phyloP scores from a whole-genome alignment of 2,113 vertebrate genomes.

The Cyanocitta stelleri region DNA sequence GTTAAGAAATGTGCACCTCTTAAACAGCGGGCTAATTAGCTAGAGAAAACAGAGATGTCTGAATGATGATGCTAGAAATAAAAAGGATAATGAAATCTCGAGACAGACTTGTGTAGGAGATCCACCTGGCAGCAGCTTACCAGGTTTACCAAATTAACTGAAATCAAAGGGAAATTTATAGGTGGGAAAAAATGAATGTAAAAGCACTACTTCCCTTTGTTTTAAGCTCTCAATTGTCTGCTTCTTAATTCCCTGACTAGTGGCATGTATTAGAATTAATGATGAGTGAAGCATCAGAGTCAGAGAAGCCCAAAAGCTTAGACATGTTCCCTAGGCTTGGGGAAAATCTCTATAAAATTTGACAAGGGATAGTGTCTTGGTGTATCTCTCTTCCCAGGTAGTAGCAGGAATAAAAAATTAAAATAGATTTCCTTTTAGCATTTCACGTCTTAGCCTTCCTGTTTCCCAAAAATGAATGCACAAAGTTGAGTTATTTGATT shows the following conservation, averaged over 20 bases:
- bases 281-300: not conserved
- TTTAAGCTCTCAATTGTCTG: not conserved
- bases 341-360: not conserved
- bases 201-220: not conserved
- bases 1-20: conserved; percentile 21
- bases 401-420: not conserved
- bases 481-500: not conserved
- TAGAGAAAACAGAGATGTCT: conserved; percentile 47
- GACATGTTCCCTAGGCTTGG: not conserved
- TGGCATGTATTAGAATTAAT: not conserved
- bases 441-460: not conserved
- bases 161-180: conserved; percentile 44
- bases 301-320: not conserved
- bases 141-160: conserved; percentile 54
- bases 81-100: conserved; percentile 46
- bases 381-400: not conserved
- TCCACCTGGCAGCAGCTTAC: conserved; percentile 42
- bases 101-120: conserved; percentile 38
- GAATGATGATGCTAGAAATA: conserved; percentile 38
- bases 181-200: not conserved
- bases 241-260: not conserved
- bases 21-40: conserved; percentile 50
- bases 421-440: not conserved
- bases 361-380: not conserved
- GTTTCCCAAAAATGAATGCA: not conserved